Base-by-base conservation (phyloP, 2,888 invertebrate species). In the Agapostemon virescens region DNA sequence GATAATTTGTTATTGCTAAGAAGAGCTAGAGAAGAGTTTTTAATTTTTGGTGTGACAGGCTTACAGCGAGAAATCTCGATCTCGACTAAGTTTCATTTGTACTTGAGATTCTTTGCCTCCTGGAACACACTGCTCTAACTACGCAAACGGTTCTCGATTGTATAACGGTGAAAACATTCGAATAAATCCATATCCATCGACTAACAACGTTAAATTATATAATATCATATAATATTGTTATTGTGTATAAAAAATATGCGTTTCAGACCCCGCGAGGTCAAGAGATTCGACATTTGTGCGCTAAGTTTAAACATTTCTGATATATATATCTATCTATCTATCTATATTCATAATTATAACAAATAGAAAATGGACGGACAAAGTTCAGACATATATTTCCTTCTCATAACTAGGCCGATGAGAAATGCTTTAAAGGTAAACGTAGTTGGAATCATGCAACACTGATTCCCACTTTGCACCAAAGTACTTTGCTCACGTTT, bases 71-170 rank as follows among this genome's bases (percentile, higher is more conserved):
- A 76, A 66, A 70, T 52, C 23, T 70, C 64, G 68, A 23, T 69
- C 58, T 75, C 63, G 55, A 66, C 71, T 74, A 79, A 79, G 26
- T 38, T 69, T 79, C 69, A 85, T 84, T 85, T 85, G 86, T 85
- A 85, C 86, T 85, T 86, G 52, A 73, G 74, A 86, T 68, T 74
- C 79, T 79, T 82, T 84, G 82, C 82, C 79, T 79, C 69, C 68
- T 74, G 79, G 81, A 84, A 84, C 82, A 74, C 84, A 68, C 52
- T 82, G 79, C 55, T 74, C 23, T 73, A 77, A 79, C 40, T 42
- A 61, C 33, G 20, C 69, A 64, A 72, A 67, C 40, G 26, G 38
- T 42, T 76, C 74, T 13, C 68, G 69, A 64, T 68, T n/a, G 63
- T 49, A 74, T 49, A 74, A 85, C 23, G 69, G 40, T 64, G 40